phyloP scores from a whole-genome alignment of 2,113 vertebrate species.

The Caranx melampygus region DNA sequence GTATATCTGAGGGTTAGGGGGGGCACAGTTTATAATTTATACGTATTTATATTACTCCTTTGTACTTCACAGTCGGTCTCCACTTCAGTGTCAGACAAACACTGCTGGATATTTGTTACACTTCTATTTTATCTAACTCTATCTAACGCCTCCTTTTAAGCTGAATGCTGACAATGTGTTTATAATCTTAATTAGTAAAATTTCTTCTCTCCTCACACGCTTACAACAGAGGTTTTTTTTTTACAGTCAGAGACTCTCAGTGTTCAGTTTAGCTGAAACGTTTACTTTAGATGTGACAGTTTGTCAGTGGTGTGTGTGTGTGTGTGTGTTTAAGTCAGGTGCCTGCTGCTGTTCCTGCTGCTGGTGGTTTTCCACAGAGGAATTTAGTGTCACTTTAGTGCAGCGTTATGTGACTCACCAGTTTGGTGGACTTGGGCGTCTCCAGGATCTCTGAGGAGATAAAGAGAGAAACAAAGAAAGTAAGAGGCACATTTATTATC shows the following conservation, averaged over 20 bases:
- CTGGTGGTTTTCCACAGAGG: constrained; percentile 5
- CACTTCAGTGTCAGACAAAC: background rate
- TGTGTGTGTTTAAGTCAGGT: background rate
- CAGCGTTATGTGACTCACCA: constrained; percentile 86
- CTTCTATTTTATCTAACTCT: background rate
- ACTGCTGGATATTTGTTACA: background rate
- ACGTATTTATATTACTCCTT: background rate
- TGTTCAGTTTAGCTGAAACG: background rate
- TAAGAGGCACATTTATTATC: constrained; percentile 1
- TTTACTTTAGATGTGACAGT: constrained; percentile 11
- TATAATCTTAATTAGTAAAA: background rate
- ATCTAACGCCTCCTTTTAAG: background rate
- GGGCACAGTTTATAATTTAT: background rate
- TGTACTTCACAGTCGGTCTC: too few species aligned
- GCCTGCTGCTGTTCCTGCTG: background rate
- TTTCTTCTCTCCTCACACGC: background rate
- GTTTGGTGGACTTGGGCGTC: constrained; percentile 86
- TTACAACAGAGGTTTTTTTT: background rate
- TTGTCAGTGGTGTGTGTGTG: background rate
- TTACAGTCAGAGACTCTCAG: background rate
- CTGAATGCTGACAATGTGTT: background rate
- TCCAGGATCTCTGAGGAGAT: constrained; percentile 82
- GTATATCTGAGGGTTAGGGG: background rate
- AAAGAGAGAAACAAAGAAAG: constrained; percentile 28
- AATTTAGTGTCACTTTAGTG: background rate